A percentile compares a stretch with the other conserved stretches of the same genome.
These are phyloP conservation scores for Dasysyrphus tricinctus DNA, from an alignment of 2,888 invertebrate species.

Conservation along the genomic window DNA sequence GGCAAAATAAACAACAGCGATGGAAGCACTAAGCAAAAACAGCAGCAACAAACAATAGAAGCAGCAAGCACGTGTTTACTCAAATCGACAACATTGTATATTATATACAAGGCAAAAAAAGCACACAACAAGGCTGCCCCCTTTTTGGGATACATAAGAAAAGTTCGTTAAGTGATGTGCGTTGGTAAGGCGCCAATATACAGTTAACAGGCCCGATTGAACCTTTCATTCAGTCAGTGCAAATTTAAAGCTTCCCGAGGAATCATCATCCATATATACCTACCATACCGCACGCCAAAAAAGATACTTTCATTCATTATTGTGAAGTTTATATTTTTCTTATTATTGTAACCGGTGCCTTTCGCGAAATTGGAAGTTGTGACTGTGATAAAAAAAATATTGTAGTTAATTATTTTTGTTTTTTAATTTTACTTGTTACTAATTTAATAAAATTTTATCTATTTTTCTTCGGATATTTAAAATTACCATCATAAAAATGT, in stretches of 20 bases:
- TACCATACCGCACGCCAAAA: background rate
- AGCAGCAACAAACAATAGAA: constrained; percentile 34
- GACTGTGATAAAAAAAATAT: constrained; percentile 23
- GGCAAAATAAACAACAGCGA: constrained; percentile 5
- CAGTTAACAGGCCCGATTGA: constrained; percentile 36
- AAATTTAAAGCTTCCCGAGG: constrained; percentile 37
- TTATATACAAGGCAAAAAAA: constrained; percentile 20
- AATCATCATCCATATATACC: constrained; percentile 22
- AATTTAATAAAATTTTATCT: background rate
- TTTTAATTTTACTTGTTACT: background rate
- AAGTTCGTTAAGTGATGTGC: constrained; percentile 66
- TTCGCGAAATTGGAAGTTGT: constrained; percentile 27
- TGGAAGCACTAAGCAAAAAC: constrained; percentile 1
- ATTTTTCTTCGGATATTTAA: background rate
- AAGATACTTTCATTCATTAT: constrained; percentile 7
- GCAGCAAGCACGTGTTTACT: constrained; percentile 44
- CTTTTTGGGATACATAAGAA: constrained; percentile 40
- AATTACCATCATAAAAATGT: constrained; percentile 13
- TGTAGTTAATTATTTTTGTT: background rate
- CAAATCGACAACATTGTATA: background rate
- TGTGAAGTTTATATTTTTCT: constrained; percentile 16
- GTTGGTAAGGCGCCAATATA: constrained; percentile 62
- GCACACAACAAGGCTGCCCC: constrained; percentile 32
- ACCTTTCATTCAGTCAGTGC: constrained; percentile 53
- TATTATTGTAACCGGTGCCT: constrained; percentile 21